A percentile compares a stretch with the other conserved stretches of the same genome.
Conservation (phyloP, 2,113 vertebrate genomes). For the Anolis carolinensis region DNA sequence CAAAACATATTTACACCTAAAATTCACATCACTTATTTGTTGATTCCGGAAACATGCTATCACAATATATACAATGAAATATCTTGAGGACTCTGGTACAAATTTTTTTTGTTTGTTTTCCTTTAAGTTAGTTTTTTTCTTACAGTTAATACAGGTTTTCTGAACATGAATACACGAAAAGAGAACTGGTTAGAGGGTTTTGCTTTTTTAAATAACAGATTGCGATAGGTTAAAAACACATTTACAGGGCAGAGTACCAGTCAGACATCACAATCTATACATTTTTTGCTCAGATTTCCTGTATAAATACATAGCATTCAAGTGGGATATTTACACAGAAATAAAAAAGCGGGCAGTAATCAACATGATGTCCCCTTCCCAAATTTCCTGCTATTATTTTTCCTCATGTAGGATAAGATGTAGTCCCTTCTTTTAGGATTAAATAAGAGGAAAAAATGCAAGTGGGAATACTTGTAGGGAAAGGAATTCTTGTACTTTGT, state of each 20-base stretch:
- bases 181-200: slow-evolving; percentile 76
- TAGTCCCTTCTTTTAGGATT: slow-evolving; percentile 56
- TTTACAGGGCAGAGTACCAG: slow-evolving; percentile 93
- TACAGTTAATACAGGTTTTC: slow-evolving; percentile 80
- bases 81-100: slow-evolving; percentile 91
- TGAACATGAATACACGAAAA: slow-evolving; percentile 82
- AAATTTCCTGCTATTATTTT: slow-evolving; percentile 71
- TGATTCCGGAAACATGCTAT: slow-evolving; percentile 90
- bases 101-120: slow-evolving; percentile 84
- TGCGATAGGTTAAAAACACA: slow-evolving; percentile 85
- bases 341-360: slow-evolving; percentile 77
- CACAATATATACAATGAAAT: slow-evolving; percentile 98
- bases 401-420: slow-evolving; percentile 53
- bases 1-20: slow-evolving; percentile 91
- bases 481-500: slow-evolving; percentile 31
- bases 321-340: slow-evolving; percentile 94
- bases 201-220: slow-evolving; percentile 80
- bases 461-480: neutral
- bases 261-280: slow-evolving; percentile 93
- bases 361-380: slow-evolving; percentile 83
- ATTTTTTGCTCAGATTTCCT: slow-evolving; percentile 95
- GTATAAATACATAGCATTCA: slow-evolving; percentile 97
- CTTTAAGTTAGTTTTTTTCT: slow-evolving; percentile 76
- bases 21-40: slow-evolving; percentile 92
- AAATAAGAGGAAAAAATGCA: slow-evolving; percentile 39